These are phyloP conservation scores for Tipula helvola DNA, from an alignment of 2,888 invertebrate species.

Conservation along the genomic window DNA sequence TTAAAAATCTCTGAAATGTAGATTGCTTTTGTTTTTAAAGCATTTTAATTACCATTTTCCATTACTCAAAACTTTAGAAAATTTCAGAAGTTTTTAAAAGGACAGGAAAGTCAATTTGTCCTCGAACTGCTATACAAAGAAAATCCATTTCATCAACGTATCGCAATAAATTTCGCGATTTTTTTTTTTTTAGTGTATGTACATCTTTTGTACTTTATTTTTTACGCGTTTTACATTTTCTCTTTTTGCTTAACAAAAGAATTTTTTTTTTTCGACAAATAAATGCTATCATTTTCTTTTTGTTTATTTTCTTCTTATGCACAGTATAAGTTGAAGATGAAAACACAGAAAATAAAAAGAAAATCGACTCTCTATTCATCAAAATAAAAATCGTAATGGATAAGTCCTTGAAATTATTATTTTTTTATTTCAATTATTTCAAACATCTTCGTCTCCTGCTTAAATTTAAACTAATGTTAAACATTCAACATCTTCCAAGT, in stretches of 20 bases:
- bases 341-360: background rate
- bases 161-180: background rate
- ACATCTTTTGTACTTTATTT: background rate
- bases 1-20: no score
- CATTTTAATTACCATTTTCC: background rate
- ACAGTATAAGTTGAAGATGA: background rate
- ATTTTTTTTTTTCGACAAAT: background rate
- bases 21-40: background rate
- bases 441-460: background rate
- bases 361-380: background rate
- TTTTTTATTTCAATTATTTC: background rate
- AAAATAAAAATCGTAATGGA: background rate
- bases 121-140: background rate
- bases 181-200: background rate
- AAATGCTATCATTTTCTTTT: background rate
- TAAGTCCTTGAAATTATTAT: constrained; percentile 4
- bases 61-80: background rate
- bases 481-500: background rate
- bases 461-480: background rate
- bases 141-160: background rate
- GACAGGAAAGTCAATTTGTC: background rate
- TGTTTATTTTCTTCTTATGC: background rate
- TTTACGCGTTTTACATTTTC: background rate
- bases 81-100: background rate
- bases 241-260: background rate